Conservation (phyloP, 2,113 vertebrate species). For the Coryphaenoides rupestris region DNA sequence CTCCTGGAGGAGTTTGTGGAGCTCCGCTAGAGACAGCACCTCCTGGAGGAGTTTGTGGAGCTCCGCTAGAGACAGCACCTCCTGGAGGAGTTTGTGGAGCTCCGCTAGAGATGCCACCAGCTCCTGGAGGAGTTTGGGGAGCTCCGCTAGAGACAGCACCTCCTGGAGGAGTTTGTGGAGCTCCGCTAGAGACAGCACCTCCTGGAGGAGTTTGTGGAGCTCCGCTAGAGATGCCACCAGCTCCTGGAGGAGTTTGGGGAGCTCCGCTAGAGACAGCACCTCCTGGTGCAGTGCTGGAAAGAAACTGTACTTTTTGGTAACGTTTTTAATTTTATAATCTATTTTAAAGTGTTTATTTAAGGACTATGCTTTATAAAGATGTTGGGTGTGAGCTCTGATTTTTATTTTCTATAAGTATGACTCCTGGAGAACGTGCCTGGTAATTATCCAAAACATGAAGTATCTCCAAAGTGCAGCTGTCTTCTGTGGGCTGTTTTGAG, state of each 20-base stretch:
- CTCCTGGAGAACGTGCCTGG: no score
- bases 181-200: no score
- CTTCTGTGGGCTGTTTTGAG: no score
- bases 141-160: no score
- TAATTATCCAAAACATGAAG: no score
- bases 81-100: background rate
- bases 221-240: no score
- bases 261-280: no score
- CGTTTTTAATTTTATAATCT: background rate
- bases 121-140: background rate
- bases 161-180: no score
- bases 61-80: no score
- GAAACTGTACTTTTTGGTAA: background rate
- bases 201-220: slow-evolving; percentile 95
- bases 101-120: no score
- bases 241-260: background rate
- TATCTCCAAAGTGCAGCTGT: no score
- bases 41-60: background rate
- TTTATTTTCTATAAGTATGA: background rate
- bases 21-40: no score
- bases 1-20: slow-evolving; percentile 98
- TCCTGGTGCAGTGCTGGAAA: background rate
- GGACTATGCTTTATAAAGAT: background rate
- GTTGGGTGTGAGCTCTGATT: background rate
- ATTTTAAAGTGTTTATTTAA: background rate